phyloP scores from a whole-genome alignment of 2,888 invertebrate species.

The Ectropis crepuscularia region DNA sequence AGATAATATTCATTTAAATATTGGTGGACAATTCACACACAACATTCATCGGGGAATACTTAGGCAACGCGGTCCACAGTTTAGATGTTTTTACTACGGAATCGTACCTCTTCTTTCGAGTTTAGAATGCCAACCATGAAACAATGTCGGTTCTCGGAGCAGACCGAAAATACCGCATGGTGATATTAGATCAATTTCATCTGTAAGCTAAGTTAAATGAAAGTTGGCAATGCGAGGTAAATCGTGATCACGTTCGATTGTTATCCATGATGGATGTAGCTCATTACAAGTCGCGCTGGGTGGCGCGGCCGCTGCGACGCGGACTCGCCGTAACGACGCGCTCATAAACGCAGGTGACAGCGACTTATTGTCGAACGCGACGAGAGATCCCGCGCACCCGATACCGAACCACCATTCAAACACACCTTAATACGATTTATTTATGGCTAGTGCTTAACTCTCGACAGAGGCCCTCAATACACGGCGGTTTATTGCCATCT shows the following conservation, averaged over 20 bases:
- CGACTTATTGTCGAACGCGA: slow-evolving; percentile 70
- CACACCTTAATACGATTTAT: slow-evolving; percentile 77
- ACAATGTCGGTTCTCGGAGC: no score
- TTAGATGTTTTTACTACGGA: no score
- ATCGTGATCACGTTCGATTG: slow-evolving; percentile 63
- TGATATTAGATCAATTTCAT: neutral
- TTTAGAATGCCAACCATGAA: no score
- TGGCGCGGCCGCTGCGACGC: slow-evolving; percentile 58
- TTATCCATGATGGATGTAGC: slow-evolving; percentile 74
- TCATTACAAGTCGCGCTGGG: slow-evolving; percentile 75
- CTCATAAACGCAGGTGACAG: slow-evolving; percentile 70
- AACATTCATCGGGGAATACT: no score
- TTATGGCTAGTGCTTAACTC: slow-evolving; percentile 73
- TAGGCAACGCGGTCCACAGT: no score
- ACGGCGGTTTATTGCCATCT: slow-evolving; percentile 60
- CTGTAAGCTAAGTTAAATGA: slow-evolving; percentile 28
- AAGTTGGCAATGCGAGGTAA: slow-evolving; percentile 46
- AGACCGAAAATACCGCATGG: neutral
- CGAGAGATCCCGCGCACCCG: slow-evolving; percentile 67
- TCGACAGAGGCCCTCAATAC: slow-evolving; percentile 58
- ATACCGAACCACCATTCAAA: slow-evolving; percentile 71
- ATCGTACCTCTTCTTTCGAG: no score
- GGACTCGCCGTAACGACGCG: slow-evolving; percentile 64
- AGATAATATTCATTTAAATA: no score
- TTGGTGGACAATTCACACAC: no score